Evolutionary conservation across 2,113 vertebrate species (phyloP), one percentile per base, ranked within the genome.

Genomic region (Microtus montanus): DNA sequence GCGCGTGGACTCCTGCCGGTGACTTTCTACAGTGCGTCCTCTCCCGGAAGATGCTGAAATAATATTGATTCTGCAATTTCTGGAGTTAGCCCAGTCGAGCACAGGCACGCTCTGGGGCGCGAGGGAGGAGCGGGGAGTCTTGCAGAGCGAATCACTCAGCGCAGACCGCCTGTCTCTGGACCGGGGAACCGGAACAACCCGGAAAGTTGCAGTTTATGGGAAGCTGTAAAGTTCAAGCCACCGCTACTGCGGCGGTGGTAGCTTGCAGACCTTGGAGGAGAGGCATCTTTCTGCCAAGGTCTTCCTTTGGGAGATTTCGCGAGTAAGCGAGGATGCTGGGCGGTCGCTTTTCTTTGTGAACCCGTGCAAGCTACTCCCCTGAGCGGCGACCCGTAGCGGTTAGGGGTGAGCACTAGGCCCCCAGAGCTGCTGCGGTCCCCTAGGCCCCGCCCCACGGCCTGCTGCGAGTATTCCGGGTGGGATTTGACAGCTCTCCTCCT

Each of bases 51-150:
- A 95, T 49, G 89, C 93, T 95, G 89, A 96, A 95, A 89, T 92
- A 79, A 89, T 95, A 95, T 90, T 92, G 96, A 96, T 97, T 95
- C 90, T 92, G 77, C 94, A 75, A 17, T 96, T 95, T 97, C 95
- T 52, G 78, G 91, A 80, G 92, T 82, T 70, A 93, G 92, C 75
- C 73, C 92, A 82, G 70, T 94, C 68, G 7, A 92, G 90, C 94
- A 49, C 35, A 92, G 70, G 47, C 89, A 38, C 20, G 41, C 71
- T 84, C 86, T 22, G 13, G 61, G 87, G 73, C 26, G 54, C 35
- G 1, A 49, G 64, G 7, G 66, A 58, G 75, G 33, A 70, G 30
- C 47, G 28, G 38, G 64, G 58, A 7, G 38, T 75, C 73, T n/a
- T 8, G 82, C 28, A 1, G 47, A 38, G 17, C 4, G 75, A 75